Evolutionary conservation across 1,140 invertebrate species (phyloP), one percentile per base, ranked within the genome.

Genomic region (Drosophila trapezifrons): DNA sequence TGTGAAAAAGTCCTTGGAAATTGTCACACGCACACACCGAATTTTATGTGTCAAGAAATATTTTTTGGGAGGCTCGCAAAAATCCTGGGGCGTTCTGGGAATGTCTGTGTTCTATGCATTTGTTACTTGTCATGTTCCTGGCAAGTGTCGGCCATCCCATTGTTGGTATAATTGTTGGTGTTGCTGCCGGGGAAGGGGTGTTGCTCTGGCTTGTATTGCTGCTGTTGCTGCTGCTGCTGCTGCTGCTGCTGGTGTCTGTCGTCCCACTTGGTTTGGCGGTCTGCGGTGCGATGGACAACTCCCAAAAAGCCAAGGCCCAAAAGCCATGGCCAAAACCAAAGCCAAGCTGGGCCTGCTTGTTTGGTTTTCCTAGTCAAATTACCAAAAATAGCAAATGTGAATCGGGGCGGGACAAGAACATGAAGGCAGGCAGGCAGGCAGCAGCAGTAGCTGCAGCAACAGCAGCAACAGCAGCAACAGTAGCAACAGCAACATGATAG

Each of bases 61-160:
- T 62, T 62, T 57, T 38, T 13, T 7, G 10, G 17, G 13, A n/a
- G 18, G 29, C 13, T 35, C 18, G 46, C 60, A 60, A 35, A 60
- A 60, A 59, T 45, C 55, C 40, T 32, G 12, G 15, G 42, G 37
- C 35, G 22, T 60, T 40, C 22, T 43, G 42, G 38, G 46, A 60
- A 40, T 60, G 55, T 40, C 43, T 79, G 66, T 57, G 59, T 77
- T 71, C 62, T 77, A 76, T 75, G 78, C 82, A 81, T 86, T 80
- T 85, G 78, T 86, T 85, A 74, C 73, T 78, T 80, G 81, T 81
- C 82, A 75, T 86, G 81, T 85, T 71, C 22, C 73, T 65, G 59
- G 71, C 71, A 60, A 83, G 74, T 69, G 63, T 58, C 60, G 80
- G 59, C 73, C 51, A 46, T 76, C 52, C 35, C 51, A 54, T 54